Evolutionary conservation across 2,888 invertebrate species (phyloP), one percentile per base, ranked within the genome.

Genomic region (Cephus sareptanus): DNA sequence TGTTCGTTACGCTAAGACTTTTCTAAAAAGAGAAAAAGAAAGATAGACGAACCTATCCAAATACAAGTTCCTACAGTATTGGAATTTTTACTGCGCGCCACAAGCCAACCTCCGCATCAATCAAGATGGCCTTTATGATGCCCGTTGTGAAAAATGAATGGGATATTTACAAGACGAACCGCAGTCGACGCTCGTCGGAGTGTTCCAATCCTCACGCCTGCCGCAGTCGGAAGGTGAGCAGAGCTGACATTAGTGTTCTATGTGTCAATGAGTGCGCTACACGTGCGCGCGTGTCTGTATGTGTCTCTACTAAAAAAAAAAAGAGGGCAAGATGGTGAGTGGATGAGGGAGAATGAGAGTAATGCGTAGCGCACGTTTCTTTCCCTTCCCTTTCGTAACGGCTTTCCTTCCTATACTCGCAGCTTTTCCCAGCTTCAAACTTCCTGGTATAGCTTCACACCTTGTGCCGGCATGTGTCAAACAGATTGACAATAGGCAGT

Each of bases 141-240:
- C 97, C 97, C 79, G 97, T 97, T 84, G 95, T 97, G 93, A 97
- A 97, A 93, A 97, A 97, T 93, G 97, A 97, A 92, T 97, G 96
- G 94, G 96, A 97, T 92, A 97, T 97, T 89, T 97, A 97, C 94
- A 96, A 97, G 93, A 95, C 96, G 83, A 95, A 95, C 91, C 94
- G 97, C 75, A 94, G 95, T 78, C 94, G 97, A 85, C 94, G 96
- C 83, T 94, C 94, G 73, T 96, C 96, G 12, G 97, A 97, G 92
- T 94, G 95, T 86, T 95, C 96, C 13, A 94, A 94, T 89, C 91
- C 94, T 71, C 92, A 93, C 85, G 90, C 93, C 86, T 93, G 94
- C 90, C 94, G 95, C 83, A 94, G 94, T 84, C 92, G 95, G 84
- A 95, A 96, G 93, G 92, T 92, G 84, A 89, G 89, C 86, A 34